Evolutionary conservation across 2,113 vertebrate species (phyloP), one percentile per base, ranked within the genome.

Genomic region (Vicugna pacos): DNA sequence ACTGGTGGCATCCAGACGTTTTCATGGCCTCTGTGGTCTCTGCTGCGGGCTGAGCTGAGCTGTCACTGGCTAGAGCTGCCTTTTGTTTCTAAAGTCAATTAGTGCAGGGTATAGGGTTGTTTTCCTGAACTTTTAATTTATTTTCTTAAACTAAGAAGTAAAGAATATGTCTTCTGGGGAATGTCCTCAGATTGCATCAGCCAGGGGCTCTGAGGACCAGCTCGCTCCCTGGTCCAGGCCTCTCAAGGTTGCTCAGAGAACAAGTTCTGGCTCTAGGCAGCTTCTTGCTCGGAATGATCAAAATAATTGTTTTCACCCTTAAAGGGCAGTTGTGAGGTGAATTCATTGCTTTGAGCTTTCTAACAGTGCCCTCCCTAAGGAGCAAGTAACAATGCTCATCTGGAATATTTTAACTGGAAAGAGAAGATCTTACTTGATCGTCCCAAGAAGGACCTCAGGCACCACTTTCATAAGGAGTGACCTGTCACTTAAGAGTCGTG

Each of bases 171-270:
- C 94, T 98, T 95, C 79, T 81, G 97, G 97, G 97, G 73, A 97
- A 96, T 98, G 85, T 89, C 30, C 38, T 97, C 73, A 64, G 50
- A 65, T 98, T 98, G 92, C 98, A 93, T 98, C 98, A 98, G 93
- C 95, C 52, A 76, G 79, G 75, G 91, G 54, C 91, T 96, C 85
- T 0, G 1, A 87, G 98, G 91, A 97, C 92, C 92, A 85, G 93
- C 96, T 92, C 16, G 79, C 85, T 92, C 91, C 8, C n/a, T 50
- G 50, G 75, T 67, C 92, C n/a, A 32, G 58, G 54, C 90, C 95
- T 97, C 98, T 97, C 96, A 97, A 92, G 96, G 94, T 94, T 95
- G 87, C 96, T 83, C 96, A 62, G 64, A 97, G 98, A 97, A 98
- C 70, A 58, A 22, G 46, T 96, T 97, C 94, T 93, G 96, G 96